These are phyloP conservation scores for Catharus fuscescens DNA, from an alignment of 2,113 vertebrate genomes.

Conservation along the genomic window DNA sequence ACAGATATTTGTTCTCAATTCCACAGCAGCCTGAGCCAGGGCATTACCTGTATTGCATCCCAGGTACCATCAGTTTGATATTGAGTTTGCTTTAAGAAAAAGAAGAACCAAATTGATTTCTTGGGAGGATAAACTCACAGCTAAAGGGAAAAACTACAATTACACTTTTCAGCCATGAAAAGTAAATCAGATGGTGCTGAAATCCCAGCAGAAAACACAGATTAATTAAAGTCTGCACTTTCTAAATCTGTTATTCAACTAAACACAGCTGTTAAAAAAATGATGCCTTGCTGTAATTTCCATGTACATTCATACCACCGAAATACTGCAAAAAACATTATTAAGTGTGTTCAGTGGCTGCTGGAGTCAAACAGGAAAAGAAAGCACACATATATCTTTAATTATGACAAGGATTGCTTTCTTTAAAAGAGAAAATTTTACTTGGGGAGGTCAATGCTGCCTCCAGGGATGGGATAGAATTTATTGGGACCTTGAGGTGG, in stretches of 20 bases:
- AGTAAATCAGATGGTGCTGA: constrained; percentile 79
- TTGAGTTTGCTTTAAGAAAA: constrained; percentile 47
- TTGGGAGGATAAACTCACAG: constrained; percentile 70
- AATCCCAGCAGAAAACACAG: constrained; percentile 81
- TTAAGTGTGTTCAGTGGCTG: not conserved
- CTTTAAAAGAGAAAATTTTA: not conserved
- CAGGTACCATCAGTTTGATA: not conserved
- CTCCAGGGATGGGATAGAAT: not conserved
- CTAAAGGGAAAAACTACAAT: constrained; percentile 73
- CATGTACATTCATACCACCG: constrained; percentile 31
- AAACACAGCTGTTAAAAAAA: constrained; percentile 79
- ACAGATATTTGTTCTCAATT: not conserved
- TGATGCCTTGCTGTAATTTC: constrained; percentile 72
- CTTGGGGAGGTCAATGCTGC: not conserved
- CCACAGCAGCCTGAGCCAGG: not conserved
- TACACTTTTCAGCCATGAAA: constrained; percentile 77
- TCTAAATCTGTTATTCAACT: constrained; percentile 82
- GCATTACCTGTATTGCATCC: not conserved
- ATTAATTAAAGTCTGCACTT: constrained; percentile 82
- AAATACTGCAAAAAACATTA: constrained; percentile 40
- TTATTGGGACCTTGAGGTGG: not conserved
- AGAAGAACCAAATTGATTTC: constrained; percentile 62
- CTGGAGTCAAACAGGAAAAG: not conserved
- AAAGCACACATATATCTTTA: not conserved
- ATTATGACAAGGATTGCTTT: not conserved